These are phyloP conservation scores for Urophycis tenuis DNA, from an alignment of 2,797 vertebrate genomes.

Conservation along the genomic window DNA sequence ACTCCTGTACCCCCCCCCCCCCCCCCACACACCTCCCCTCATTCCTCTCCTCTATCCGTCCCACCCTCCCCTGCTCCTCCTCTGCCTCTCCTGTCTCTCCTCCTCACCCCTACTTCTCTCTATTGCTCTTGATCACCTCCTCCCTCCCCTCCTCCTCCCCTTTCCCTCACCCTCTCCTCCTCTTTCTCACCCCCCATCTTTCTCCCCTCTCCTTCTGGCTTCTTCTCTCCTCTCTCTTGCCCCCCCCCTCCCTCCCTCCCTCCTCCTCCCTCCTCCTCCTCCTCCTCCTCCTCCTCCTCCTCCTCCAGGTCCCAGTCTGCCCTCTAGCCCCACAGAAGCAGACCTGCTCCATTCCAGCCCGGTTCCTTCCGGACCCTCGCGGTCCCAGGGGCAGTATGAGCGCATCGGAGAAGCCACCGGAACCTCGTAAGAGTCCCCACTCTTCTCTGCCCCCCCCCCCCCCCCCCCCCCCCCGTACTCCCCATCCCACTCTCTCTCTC, in stretches of 20 bases:
- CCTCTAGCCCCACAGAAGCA: slow-evolving; percentile 61
- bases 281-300: neutral
- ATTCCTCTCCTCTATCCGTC: neutral
- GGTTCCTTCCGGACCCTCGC: slow-evolving; percentile 50
- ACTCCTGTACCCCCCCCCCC: neutral
- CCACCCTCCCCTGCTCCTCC: neutral
- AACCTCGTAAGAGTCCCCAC: slow-evolving; percentile 61
- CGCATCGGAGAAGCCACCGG: slow-evolving; percentile 64
- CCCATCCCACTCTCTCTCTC: neutral
- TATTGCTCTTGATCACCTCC: neutral
- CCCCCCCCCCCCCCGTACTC: neutral
- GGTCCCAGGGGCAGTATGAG: slow-evolving; percentile 66
- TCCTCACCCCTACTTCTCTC: neutral
- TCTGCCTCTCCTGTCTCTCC: slow-evolving; percentile 1
- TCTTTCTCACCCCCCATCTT: neutral
- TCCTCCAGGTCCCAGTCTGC: slow-evolving; percentile 45
- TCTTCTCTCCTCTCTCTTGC: neutral
- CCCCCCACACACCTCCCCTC: neutral
- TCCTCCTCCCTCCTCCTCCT: neutral
- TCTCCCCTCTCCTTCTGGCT: too few relatives aligned
- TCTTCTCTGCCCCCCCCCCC: neutral
- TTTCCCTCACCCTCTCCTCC: neutral
- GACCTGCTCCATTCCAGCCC: slow-evolving; percentile 57
- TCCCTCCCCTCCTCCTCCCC: neutral
- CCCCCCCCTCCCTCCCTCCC: neutral